Evolutionary conservation across 2,113 vertebrate species (phyloP).

Genomic region (Azemiops feae): DNA sequence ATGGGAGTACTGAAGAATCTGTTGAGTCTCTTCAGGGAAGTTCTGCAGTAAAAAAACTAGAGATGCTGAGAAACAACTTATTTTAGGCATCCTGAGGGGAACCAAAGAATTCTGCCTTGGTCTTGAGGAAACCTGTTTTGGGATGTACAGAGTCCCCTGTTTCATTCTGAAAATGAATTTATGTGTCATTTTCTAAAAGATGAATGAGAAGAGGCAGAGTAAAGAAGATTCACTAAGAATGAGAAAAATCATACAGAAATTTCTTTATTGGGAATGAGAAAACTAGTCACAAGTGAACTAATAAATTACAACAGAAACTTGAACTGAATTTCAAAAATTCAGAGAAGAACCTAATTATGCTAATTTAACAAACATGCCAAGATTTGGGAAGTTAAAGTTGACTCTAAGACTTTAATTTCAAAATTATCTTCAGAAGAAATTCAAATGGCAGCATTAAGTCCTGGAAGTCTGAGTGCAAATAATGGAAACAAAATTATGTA

Average conservation of each 20-base stretch:
- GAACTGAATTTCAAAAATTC: not conserved
- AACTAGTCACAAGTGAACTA: not conserved
- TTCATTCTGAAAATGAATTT: not conserved
- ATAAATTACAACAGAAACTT: not conserved
- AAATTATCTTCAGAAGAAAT: not conserved
- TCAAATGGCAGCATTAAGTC: not conserved
- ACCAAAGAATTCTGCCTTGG: not conserved
- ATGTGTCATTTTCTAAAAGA: not conserved
- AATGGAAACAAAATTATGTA: not conserved
- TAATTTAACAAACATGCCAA: not conserved
- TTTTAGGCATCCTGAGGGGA: not conserved
- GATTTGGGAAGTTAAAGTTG: not conserved
- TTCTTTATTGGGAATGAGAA: not conserved
- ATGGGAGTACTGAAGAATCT: not conserved
- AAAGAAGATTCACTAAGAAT: not conserved
- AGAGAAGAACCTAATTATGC: not conserved
- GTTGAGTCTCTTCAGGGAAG: not conserved
- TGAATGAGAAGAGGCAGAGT: not conserved
- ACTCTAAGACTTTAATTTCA: not conserved
- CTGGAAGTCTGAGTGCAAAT: not conserved
- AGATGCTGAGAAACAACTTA: not conserved
- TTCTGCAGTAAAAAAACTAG: not conserved
- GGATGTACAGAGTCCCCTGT: not conserved
- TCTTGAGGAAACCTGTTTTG: not conserved
- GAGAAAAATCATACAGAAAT: not conserved